These are phyloP conservation scores for Pseudomyrmex cubaensis DNA, from an alignment of 1,140 invertebrate species.

Conservation along the genomic window DNA sequence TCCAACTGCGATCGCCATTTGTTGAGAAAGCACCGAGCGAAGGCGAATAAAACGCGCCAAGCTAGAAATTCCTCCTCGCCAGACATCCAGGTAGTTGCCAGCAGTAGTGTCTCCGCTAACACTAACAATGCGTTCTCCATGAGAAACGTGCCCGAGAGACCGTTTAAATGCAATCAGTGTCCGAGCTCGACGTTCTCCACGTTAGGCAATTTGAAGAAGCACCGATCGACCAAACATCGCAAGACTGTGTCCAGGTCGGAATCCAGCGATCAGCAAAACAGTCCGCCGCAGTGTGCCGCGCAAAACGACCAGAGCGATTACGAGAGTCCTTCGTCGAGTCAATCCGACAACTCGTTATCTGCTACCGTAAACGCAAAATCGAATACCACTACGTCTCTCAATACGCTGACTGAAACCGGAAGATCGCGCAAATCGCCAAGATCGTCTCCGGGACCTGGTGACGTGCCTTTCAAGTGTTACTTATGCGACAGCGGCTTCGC, in stretches of 20 bases:
- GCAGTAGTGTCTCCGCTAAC: constrained; percentile 55
- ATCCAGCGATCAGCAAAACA: constrained; percentile 79
- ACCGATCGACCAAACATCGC: constrained; percentile 89
- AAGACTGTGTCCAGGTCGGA: constrained; percentile 76
- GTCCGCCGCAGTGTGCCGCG: constrained; percentile 73
- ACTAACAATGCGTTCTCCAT: constrained; percentile 85
- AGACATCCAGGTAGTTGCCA: constrained; percentile 72
- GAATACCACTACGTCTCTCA: constrained; percentile 52
- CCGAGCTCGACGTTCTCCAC: constrained; percentile 95
- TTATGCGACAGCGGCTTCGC: constrained; percentile 94
- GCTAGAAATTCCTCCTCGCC: constrained; percentile 80
- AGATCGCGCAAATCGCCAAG: constrained; percentile 72
- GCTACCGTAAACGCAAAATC: neutral
- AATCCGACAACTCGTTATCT: constrained; percentile 69
- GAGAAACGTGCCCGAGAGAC: constrained; percentile 91
- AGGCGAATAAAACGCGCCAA: constrained; percentile 82
- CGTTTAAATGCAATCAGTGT: constrained; percentile 93
- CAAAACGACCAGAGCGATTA: constrained; percentile 83
- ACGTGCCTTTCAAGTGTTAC: constrained; percentile 96
- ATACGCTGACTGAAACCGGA: constrained; percentile 61
- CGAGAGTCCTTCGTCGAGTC: constrained; percentile 83
- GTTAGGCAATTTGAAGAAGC: constrained; percentile 91
- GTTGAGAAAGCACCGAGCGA: constrained; percentile 93
- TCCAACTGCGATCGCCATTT: constrained; percentile 98
- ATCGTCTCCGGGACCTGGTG: constrained; percentile 80